phyloP scores from a whole-genome alignment of 2,888 invertebrate genomes.

The Campoplex nolae region DNA sequence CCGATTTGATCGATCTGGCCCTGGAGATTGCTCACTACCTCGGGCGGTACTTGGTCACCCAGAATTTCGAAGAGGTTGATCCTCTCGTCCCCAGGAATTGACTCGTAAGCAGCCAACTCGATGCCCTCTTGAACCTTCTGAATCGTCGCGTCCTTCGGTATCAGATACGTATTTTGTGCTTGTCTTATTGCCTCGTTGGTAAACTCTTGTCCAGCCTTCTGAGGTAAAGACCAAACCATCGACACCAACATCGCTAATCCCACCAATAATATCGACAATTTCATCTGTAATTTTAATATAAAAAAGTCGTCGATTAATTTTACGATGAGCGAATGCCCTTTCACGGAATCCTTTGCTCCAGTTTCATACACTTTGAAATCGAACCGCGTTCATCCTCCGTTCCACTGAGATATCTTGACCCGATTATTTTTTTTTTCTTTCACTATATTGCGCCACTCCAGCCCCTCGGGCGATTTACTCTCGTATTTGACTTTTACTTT shows the following conservation, averaged over 20 bases:
- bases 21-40: slow-evolving; percentile 95
- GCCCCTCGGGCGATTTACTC: slow-evolving; percentile 42
- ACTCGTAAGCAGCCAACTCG: slow-evolving; percentile 94
- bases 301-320: slow-evolving; percentile 1
- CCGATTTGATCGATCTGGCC: slow-evolving; percentile 94
- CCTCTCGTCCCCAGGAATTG: slow-evolving; percentile 93
- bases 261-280: slow-evolving; percentile 75
- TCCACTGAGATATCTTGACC: slow-evolving; percentile 41
- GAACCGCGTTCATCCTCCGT: slow-evolving; percentile 43
- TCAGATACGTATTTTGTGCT: slow-evolving; percentile 93
- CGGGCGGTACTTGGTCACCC: slow-evolving; percentile 93
- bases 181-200: slow-evolving; percentile 95
- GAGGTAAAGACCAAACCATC: slow-evolving; percentile 87
- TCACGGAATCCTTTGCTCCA: slow-evolving; percentile 22
- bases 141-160: slow-evolving; percentile 94
- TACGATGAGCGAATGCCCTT: neutral
- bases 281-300: slow-evolving; percentile 78
- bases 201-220: slow-evolving; percentile 93
- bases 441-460: slow-evolving; percentile 34
- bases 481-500: slow-evolving; percentile 60
- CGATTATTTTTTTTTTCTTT: slow-evolving; percentile 39
- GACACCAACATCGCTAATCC: slow-evolving; percentile 85
- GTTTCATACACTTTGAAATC: slow-evolving; percentile 16
- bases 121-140: slow-evolving; percentile 95
- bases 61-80: slow-evolving; percentile 94